Conservation (phyloP, 1,140 invertebrate genomes). For the Diploscapter pachys region DNA sequence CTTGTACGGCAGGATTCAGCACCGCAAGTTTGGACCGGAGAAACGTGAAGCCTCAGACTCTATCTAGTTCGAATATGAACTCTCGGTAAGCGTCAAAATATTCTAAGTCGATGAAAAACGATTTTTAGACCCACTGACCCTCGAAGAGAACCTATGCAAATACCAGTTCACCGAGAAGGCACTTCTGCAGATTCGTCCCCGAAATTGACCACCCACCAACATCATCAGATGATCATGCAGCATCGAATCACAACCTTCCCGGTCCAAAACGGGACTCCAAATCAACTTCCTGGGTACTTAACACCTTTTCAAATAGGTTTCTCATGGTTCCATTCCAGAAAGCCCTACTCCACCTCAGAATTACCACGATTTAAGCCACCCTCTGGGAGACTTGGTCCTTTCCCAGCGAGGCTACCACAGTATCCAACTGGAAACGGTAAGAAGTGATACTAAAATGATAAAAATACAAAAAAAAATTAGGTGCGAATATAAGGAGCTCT, state of each 20-base stretch:
- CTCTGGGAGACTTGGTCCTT: conserved; percentile 14
- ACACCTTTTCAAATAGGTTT: conserved; percentile 2
- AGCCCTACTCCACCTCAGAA: conserved; percentile 5
- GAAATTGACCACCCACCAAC: conserved; percentile 9
- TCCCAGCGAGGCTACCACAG: conserved; percentile 16
- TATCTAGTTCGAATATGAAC: conserved; percentile 1
- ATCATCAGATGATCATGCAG: too few relatives aligned
- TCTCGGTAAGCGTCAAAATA: not conserved
- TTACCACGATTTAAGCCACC: conserved; percentile 21
- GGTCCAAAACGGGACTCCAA: conserved; percentile 1
- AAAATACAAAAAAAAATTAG: too few relatives aligned
- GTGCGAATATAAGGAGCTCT: conserved; percentile 6
- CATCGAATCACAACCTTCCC: conserved; percentile 27
- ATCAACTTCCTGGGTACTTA: too few relatives aligned
- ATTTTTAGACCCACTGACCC: not conserved
- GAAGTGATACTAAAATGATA: too few relatives aligned
- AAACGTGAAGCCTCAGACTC: not conserved
- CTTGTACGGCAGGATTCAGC: conserved; percentile 20
- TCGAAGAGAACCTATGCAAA: not conserved
- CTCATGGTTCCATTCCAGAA: conserved; percentile 9
- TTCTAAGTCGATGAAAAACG: not conserved
- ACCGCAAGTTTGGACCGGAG: conserved; percentile 17
- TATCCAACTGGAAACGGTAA: not conserved
- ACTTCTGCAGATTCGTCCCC: not conserved
- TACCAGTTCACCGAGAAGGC: not conserved